phyloP scores from a whole-genome alignment of 2,888 invertebrate genomes.

The Philopedon plagiatum region DNA sequence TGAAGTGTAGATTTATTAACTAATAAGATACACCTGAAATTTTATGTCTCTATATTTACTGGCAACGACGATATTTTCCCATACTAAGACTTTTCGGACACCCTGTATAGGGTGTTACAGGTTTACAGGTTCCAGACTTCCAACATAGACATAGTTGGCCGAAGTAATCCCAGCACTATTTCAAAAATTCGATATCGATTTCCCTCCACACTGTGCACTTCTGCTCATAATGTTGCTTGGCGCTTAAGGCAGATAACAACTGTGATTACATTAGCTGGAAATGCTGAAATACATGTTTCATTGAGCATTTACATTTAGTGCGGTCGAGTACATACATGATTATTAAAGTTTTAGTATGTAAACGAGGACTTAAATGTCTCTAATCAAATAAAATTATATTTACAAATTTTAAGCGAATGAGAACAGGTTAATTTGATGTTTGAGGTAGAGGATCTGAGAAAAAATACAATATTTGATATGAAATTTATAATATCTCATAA shows the following conservation, averaged over 20 bases:
- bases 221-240: background rate
- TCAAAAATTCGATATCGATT: slow-evolving; percentile 2
- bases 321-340: slow-evolving; percentile 14
- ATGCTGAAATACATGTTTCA: slow-evolving; percentile 13
- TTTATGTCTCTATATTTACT: too few relatives aligned
- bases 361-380: background rate
- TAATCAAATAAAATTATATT: background rate
- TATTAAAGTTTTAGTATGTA: slow-evolving; percentile 17
- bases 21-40: too few relatives aligned
- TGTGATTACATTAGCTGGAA: slow-evolving; percentile 22
- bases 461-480: too few relatives aligned
- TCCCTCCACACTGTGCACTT: background rate
- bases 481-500: too few relatives aligned
- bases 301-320: slow-evolving; percentile 5
- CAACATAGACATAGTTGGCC: too few relatives aligned
- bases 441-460: background rate
- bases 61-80: too few relatives aligned
- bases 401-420: background rate
- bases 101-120: too few relatives aligned
- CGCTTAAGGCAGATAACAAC: slow-evolving; percentile 8
- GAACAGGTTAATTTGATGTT: background rate
- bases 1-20: too few relatives aligned
- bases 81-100: too few relatives aligned
- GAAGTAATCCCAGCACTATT: too few relatives aligned
- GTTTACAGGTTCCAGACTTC: too few relatives aligned